phyloP scores from a whole-genome alignment of 1,140 invertebrate genomes.

The Bombus confusus region DNA sequence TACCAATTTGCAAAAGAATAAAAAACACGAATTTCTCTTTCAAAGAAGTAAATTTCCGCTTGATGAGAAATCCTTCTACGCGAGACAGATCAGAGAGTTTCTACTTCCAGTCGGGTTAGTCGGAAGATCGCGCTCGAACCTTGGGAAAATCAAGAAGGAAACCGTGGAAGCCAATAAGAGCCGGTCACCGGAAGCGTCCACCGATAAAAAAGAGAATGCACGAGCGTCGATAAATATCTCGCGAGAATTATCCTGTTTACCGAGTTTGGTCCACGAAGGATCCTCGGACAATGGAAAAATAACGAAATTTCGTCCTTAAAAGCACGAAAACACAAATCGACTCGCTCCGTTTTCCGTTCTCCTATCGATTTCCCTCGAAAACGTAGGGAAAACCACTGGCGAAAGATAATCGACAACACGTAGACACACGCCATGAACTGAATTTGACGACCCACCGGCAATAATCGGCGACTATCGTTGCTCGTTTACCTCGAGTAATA shows the following conservation, averaged over 20 bases:
- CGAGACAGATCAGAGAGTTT: background rate
- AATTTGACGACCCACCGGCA: background rate
- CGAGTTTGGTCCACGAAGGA: background rate
- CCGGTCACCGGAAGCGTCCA: background rate
- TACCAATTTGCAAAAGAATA: background rate
- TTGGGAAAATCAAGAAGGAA: background rate
- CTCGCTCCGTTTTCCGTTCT: background rate
- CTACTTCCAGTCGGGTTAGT: background rate
- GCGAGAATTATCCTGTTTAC: constrained; percentile 54
- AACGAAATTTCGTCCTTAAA: constrained; percentile 29
- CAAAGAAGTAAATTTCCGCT: background rate
- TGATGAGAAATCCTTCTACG: background rate
- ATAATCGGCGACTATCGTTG: background rate
- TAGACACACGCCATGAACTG: constrained; percentile 22
- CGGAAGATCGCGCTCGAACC: background rate
- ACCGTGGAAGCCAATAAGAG: constrained; percentile 1
- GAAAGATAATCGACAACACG: constrained; percentile 10
- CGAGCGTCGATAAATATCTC: constrained; percentile 5
- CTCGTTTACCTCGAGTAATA: constrained; percentile 12
- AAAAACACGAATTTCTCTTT: background rate
- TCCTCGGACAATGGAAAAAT: background rate
- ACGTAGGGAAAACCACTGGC: constrained; percentile 8
- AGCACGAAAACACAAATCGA: constrained; percentile 14
- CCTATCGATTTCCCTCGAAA: constrained; percentile 7
- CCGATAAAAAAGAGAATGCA: background rate